phyloP scores from a whole-genome alignment of 2,797 vertebrate species.

The Novumbra hubbsi region DNA sequence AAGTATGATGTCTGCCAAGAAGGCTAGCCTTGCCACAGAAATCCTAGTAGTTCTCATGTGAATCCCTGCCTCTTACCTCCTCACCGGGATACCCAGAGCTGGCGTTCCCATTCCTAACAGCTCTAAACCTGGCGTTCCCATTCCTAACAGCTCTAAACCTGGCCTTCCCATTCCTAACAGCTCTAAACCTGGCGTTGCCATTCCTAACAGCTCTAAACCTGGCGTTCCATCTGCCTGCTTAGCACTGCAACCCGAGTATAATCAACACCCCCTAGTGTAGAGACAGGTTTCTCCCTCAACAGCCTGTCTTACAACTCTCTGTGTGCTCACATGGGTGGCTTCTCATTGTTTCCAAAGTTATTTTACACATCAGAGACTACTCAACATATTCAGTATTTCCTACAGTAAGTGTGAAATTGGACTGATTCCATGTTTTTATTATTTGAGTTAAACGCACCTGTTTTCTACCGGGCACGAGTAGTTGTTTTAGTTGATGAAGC shows the following conservation, averaged over 20 bases:
- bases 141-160: constrained; percentile 61
- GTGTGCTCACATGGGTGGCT: constrained; percentile 49
- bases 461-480: neutral
- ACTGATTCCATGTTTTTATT: neutral
- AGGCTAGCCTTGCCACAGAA: constrained; percentile 15
- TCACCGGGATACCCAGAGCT: constrained; percentile 46
- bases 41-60: constrained; percentile 47
- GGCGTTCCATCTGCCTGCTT: constrained; percentile 61
- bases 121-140: constrained; percentile 58
- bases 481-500: neutral
- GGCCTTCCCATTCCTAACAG: constrained; percentile 58
- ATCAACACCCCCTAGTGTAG: constrained; percentile 74
- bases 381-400: neutral
- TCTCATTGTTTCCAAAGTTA: neutral
- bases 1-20: constrained; percentile 52
- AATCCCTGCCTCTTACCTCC: constrained; percentile 38
- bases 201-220: constrained; percentile 60
- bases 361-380: neutral
- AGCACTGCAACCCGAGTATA: constrained; percentile 65
- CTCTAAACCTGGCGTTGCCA: constrained; percentile 56
- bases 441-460: constrained; percentile 1
- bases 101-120: constrained; percentile 58
- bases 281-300: constrained; percentile 62
- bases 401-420: neutral
- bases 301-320: constrained; percentile 58